Evolutionary conservation across 2,797 vertebrate species (phyloP), one percentile per base, ranked within the genome.

Genomic region (Hoplostethus mediterraneus): DNA sequence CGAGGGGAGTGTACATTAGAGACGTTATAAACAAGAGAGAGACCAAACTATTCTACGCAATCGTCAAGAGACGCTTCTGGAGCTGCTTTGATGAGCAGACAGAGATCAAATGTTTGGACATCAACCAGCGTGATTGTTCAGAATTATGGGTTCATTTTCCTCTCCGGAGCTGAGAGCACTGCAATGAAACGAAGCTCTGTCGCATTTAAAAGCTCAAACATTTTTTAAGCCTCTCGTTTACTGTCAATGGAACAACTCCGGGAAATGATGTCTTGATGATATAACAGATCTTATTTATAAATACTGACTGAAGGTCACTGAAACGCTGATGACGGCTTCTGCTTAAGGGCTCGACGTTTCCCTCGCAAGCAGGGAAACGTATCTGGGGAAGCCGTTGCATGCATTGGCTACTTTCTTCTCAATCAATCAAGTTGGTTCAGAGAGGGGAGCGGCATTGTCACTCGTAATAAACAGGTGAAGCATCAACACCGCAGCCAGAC

Each of bases 401-500:
- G 31, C 52, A 83, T 17, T 71, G 56, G 40, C 60, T 55, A 14
- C 49, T 49, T 2, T 17, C 28, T 30, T 49, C 49, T 7, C 17
- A 57, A 54, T 65, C 55, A 55, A 69, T 73, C 52, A 54, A 5
- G 28, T 54, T 54, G 57, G 47, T 72, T 72, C 67, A 67, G 52
- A 1, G 30, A 64, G 36, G 25, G 40, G 13, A 67, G 63, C 59
- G 21, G 54, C 52, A 73, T 17, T 79, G 67, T 75, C 81, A 82
- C 87, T 81, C 79, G 73, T 71, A 73, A 77, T 76, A 76, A 75
- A 80, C 31, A 77, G 66, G 61, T 75, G 81, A 86, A 87, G 87
- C 73, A 84, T 89, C 84, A 83, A 53, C 67, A 40, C 33, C 76
- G 51, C 62, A 70, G 73, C 54, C 54, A 73, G 79, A 87, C 63